These are phyloP conservation scores for Leiothrix lutea DNA, from an alignment of 2,113 vertebrate genomes.

Conservation along the genomic window DNA sequence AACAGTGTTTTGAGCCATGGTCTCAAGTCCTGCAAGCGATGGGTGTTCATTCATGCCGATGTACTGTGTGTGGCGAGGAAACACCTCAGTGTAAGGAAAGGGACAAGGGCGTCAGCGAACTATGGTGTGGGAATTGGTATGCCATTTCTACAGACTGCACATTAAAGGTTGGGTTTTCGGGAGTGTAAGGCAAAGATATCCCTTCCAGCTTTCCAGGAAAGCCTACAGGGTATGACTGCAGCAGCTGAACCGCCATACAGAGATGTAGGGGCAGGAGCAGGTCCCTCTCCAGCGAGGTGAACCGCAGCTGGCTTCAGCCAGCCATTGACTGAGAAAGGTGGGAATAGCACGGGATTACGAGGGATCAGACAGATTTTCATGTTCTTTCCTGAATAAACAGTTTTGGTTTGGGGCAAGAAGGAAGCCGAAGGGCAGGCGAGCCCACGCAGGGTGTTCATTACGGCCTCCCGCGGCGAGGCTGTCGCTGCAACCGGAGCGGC, in stretches of 20 bases:
- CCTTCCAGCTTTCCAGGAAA: background rate
- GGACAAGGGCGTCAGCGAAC: fast-evolving
- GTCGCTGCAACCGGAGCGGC: background rate
- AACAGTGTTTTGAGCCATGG: background rate
- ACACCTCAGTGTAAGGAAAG: fast-evolving
- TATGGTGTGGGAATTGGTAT: fast-evolving
- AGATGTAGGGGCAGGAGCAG: background rate
- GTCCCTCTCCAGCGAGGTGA: too few species aligned
- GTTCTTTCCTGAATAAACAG: background rate
- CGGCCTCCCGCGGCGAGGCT: too few species aligned
- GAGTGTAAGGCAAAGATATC: background rate
- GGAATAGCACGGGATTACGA: background rate
- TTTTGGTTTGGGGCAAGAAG: background rate
- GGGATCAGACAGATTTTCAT: background rate
- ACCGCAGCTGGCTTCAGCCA: background rate
- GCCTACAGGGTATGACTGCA: fast-evolving
- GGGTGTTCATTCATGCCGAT: fast-evolving
- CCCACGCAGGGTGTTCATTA: fast-evolving
- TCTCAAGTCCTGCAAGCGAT: fast-evolving
- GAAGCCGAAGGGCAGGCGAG: background rate
- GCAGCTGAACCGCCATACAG: fast-evolving
- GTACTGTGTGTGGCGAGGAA: fast-evolving
- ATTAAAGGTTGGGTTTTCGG: fast-evolving
- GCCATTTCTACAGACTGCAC: fast-evolving
- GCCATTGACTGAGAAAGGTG: fast-evolving